Evolutionary conservation across 2,797 vertebrate species (phyloP).

Genomic region (Phrynocephalus forsythii): DNA sequence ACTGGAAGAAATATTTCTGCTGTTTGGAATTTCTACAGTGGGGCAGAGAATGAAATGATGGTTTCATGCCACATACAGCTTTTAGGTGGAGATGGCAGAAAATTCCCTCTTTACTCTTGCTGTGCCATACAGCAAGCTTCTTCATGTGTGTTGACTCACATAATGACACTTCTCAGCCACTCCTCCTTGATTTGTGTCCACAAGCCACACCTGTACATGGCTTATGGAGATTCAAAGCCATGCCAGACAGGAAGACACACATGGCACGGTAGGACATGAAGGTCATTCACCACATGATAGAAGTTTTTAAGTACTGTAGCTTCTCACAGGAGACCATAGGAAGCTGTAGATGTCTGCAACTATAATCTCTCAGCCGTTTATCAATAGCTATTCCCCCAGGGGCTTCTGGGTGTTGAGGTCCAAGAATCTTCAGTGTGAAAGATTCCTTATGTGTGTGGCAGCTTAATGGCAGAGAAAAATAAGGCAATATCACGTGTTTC

Average conservation of each 20-base stretch:
- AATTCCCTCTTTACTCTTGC: not conserved
- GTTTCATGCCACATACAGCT: not conserved
- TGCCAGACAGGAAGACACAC: not conserved
- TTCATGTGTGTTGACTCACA: not conserved
- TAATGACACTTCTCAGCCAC: not conserved
- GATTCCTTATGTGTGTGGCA: not conserved
- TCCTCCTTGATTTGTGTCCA: not conserved
- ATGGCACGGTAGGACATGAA: no score
- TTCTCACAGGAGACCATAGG: not conserved
- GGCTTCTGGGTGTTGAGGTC: not conserved
- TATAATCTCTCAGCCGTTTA: not conserved
- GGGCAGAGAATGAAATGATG: not conserved
- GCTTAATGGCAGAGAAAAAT: not conserved
- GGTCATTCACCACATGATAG: not conserved
- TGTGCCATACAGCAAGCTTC: not conserved
- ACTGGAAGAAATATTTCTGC: not conserved
- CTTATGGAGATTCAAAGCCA: not conserved
- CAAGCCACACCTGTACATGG: not conserved
- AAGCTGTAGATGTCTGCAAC: not conserved
- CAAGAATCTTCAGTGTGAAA: not conserved
- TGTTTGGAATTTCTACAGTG: constrained; percentile 10
- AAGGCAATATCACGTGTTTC: not conserved
- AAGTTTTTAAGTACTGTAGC: not conserved
- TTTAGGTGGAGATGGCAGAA: not conserved
- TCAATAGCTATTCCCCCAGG: not conserved